Conservation (phyloP, 2,113 vertebrate genomes). For the Pelusios castaneus region DNA sequence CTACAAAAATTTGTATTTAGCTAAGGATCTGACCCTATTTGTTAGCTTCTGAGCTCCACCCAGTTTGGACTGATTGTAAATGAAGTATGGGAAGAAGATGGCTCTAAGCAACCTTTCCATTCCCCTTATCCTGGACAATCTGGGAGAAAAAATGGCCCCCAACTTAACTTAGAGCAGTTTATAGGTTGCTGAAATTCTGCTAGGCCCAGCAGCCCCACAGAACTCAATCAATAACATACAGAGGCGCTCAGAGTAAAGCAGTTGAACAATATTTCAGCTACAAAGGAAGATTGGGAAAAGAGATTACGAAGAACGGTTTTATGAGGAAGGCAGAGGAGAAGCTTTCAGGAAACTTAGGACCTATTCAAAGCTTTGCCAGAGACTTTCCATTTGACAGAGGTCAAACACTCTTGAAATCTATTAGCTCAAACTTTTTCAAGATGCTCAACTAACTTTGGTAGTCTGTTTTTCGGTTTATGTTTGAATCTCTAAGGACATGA, state of each 20-base stretch:
- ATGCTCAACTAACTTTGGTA: neutral
- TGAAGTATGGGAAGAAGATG: neutral
- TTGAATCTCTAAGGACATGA: neutral
- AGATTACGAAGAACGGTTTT: neutral
- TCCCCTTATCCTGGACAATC: neutral
- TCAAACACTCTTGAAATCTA: neutral
- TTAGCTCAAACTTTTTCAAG: neutral
- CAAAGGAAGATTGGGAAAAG: neutral
- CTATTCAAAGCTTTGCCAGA: neutral
- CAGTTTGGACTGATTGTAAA: neutral
- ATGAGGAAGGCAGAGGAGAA: neutral
- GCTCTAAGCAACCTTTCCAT: neutral
- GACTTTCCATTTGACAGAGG: neutral
- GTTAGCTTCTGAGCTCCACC: neutral
- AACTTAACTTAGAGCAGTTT: neutral
- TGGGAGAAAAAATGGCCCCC: neutral
- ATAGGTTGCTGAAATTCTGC: neutral
- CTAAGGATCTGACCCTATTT: neutral
- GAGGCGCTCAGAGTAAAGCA: neutral
- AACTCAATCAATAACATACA: neutral
- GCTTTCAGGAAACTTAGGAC: neutral
- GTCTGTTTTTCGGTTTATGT: neutral
- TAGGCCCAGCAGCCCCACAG: rapidly evolving
- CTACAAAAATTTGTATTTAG: neutral
- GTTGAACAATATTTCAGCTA: neutral